These are phyloP conservation scores for Brenthis ino DNA, from an alignment of 2,888 invertebrate species.

Conservation along the genomic window DNA sequence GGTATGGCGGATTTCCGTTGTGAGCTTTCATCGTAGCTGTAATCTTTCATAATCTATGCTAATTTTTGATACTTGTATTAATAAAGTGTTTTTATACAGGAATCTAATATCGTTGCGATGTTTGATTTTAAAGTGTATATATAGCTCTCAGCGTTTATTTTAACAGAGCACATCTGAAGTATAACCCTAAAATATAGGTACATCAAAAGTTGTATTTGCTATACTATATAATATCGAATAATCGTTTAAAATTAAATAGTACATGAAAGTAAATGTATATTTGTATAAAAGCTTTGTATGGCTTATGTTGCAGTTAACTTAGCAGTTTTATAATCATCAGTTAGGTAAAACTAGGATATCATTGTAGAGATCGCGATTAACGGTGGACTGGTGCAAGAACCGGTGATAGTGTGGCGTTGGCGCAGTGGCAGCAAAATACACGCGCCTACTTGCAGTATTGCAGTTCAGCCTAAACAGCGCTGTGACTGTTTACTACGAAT, in stretches of 20 bases:
- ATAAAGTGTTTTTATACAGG: background rate
- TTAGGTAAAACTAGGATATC: constrained; percentile 47
- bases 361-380: constrained; percentile 50
- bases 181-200: too few species aligned
- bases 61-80: background rate
- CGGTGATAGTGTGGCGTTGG: constrained; percentile 55
- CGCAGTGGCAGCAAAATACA: constrained; percentile 57
- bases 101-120: too few species aligned
- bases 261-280: background rate
- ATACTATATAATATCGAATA: too few species aligned
- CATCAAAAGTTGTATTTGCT: too few species aligned
- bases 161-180: too few species aligned
- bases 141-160: too few species aligned
- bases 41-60: background rate
- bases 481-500: constrained; percentile 63
- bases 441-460: constrained; percentile 65
- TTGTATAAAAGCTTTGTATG: constrained; percentile 1
- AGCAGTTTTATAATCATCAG: constrained; percentile 9
- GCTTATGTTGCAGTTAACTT: constrained; percentile 20
- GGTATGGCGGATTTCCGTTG: background rate
- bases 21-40: background rate
- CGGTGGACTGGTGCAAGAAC: constrained; percentile 45
- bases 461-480: constrained; percentile 53
- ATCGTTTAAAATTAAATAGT: background rate
- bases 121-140: too few species aligned